These are phyloP conservation scores for Liolophura sinensis DNA, from an alignment of 1,140 invertebrate genomes.

Conservation along the genomic window DNA sequence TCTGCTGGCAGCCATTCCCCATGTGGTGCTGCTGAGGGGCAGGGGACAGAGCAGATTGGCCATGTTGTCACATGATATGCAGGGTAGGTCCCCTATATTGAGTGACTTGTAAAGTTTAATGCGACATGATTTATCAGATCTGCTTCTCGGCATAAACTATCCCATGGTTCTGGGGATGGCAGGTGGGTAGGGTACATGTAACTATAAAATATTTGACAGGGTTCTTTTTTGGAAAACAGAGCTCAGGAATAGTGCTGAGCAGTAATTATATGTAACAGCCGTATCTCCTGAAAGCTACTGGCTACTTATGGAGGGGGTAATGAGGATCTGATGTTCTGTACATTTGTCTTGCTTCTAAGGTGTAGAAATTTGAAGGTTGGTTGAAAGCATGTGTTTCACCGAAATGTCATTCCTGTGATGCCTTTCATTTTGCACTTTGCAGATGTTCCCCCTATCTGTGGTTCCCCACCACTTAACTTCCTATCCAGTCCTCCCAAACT, in stretches of 20 bases:
- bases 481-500: no score
- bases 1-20: conserved; percentile 65
- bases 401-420: background rate
- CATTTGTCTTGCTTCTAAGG: background rate
- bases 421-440: background rate
- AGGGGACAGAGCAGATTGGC: conserved; percentile 41
- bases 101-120: background rate
- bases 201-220: no score
- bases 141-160: no score
- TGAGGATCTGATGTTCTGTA: background rate
- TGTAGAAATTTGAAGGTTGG: background rate
- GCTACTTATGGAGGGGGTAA: no score
- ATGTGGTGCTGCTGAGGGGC: conserved; percentile 61
- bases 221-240: no score
- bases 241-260: no score
- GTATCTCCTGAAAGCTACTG: no score
- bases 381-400: background rate
- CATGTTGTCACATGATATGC: conserved; percentile 32
- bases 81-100: conserved; percentile 23
- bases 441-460: no score
- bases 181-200: no score
- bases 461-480: no score
- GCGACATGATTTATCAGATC: background rate
- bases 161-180: no score
- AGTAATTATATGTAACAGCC: no score